These are phyloP conservation scores for Eristalis tenax DNA, from an alignment of 2,888 invertebrate genomes.

Conservation along the genomic window DNA sequence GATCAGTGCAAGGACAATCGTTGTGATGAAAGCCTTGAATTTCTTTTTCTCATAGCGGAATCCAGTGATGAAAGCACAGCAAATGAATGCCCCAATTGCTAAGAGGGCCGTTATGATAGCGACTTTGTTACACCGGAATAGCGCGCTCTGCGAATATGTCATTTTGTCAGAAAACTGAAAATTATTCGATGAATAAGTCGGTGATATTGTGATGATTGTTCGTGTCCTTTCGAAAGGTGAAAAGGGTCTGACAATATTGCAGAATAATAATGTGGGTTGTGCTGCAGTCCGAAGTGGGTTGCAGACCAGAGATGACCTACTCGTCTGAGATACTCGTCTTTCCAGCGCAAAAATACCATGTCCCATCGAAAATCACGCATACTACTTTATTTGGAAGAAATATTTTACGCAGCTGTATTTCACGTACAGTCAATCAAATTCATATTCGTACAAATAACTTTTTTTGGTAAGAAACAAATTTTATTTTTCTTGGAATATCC, in stretches of 20 bases:
- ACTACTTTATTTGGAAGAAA: too few species aligned
- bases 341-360: too few species aligned
- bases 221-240: neutral
- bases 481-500: too few species aligned
- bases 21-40: conserved; percentile 73
- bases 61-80: conserved; percentile 56
- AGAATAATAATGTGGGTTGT: too few species aligned
- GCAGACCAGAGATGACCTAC: too few species aligned
- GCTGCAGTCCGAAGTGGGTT: too few species aligned
- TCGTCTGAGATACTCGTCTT: too few species aligned
- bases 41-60: conserved; percentile 73
- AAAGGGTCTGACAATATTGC: neutral
- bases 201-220: neutral
- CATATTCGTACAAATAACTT: too few species aligned
- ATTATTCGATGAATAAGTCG: neutral
- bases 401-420: too few species aligned
- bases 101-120: neutral
- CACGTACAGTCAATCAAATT: too few species aligned
- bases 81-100: neutral
- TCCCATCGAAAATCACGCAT: too few species aligned
- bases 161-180: conserved; percentile 17
- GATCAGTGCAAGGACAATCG: conserved; percentile 70
- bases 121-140: neutral
- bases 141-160: neutral
- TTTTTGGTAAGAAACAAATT: too few species aligned